Evolutionary conservation across 2,888 invertebrate genomes (phyloP).

Genomic region (Lucinisca nassula): DNA sequence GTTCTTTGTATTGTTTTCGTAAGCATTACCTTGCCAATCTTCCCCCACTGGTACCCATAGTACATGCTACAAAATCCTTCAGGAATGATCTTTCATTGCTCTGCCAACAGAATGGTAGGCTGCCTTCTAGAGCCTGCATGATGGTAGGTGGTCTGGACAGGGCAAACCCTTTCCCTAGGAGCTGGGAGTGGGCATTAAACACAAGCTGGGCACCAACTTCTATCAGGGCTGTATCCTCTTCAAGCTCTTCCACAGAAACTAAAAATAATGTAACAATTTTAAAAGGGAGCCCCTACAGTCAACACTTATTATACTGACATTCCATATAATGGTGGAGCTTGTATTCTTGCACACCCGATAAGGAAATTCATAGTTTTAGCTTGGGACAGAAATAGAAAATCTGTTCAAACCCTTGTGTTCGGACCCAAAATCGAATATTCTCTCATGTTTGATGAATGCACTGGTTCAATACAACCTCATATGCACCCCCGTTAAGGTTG

Average conservation of each 20-base stretch:
- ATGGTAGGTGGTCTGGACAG: slow-evolving; percentile 95
- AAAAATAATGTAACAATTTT: slow-evolving; percentile 14
- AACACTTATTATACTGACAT: too few relatives aligned
- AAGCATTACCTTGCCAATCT: slow-evolving; percentile 94
- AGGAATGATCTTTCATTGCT: slow-evolving; percentile 97
- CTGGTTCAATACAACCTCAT: too few relatives aligned
- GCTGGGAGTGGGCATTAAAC: slow-evolving; percentile 91
- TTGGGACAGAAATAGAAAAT: too few relatives aligned
- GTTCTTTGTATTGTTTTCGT: too few relatives aligned
- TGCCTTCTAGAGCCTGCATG: slow-evolving; percentile 96
- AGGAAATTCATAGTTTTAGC: too few relatives aligned
- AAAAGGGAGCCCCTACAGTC: too few relatives aligned
- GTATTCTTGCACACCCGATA: too few relatives aligned
- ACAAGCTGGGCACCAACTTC: slow-evolving; percentile 91
- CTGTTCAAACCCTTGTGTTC: too few relatives aligned
- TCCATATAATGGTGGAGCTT: too few relatives aligned
- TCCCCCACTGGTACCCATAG: slow-evolving; percentile 95
- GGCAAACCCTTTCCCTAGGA: slow-evolving; percentile 96
- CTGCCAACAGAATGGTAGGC: slow-evolving; percentile 92
- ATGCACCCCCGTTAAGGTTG: too few relatives aligned
- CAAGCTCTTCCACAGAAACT: slow-evolving; percentile 89
- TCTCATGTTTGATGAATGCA: too few relatives aligned
- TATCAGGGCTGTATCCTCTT: slow-evolving; percentile 92
- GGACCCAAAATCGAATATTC: too few relatives aligned
- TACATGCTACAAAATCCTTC: slow-evolving; percentile 96